Evolutionary conservation across 2,888 invertebrate species (phyloP), one percentile per base, ranked within the genome.

Genomic region (Julus scanicus): DNA sequence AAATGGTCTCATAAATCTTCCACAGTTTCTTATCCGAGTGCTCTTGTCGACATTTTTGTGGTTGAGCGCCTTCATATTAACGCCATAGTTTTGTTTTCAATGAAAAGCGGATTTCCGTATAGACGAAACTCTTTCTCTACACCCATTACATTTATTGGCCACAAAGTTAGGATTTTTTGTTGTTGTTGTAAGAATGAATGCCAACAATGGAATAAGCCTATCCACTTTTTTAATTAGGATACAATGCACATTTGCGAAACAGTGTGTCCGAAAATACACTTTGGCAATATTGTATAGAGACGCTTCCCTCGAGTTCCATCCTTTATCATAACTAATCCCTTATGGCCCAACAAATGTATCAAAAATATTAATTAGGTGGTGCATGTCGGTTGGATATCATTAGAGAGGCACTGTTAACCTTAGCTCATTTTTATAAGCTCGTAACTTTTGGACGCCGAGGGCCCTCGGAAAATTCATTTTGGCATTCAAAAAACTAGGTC

Each of bases 31-130:
- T 63, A 63, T 63, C n/a, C n/a, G 63, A 63, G 63, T 20, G 13
- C 63, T 63, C n/a, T n/a, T n/a, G 63, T n/a, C 63, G n/a, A 63
- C 63, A 63, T 63, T n/a, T 63, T 63, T 63, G 63, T n/a, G 63
- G 63, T 63, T n/a, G 63, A 63, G 63, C n/a, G 63, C 63, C n/a
- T 63, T 63, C 63, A 6, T 63, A n/a, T 63, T 63, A 17, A n/a
- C 63, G 63, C n/a, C 63, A n/a, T n/a, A n/a, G 63, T 63, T 63
- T 63, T 53, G 63, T 63, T 63, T 63, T 63, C 63, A 63, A n/a
- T n/a, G 63, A 17, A 6, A 63, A n/a, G 17, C n/a, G 63, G 63
- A 63, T 63, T 63, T 63, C 63, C 17, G 63, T 63, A 63, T 17
- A 63, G 4, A n/a, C 2, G 8, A 6, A 3, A n/a, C 6, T 63